Base-by-base conservation (phyloP, 1,140 invertebrate genomes). In the Cotesia glomerata region DNA sequence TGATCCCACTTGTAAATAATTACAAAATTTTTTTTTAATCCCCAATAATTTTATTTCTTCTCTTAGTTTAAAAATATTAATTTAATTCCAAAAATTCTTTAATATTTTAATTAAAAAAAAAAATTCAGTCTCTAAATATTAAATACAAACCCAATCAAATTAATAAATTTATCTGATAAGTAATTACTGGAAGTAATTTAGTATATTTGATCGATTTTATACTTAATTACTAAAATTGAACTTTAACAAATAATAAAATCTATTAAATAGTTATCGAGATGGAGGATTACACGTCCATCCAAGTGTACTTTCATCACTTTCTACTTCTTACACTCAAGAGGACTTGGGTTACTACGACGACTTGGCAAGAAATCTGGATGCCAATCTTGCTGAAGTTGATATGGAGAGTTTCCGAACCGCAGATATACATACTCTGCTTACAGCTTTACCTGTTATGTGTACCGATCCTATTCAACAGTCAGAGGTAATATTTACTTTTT, bases 401-500 rank as follows among this genome's bases (percentile, higher is more conserved):
- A 97, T 97, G 93, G 95, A 97, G 85, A 95, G 95, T 82, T 97
- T 96, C 87, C 91, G 92, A 74, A 95, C 94, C 7, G 93, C 96
- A 85, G 95, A 97, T 81, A 97, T 97, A 80, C 93, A 95, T 80
- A 94, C 93, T 71, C 88, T 96, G 78, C 89, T 96, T 58, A 92
- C 92, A 39, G 92, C 93, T 80, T 85, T 95, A 79, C 94, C 93
- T 45, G 91, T 92, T 26, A 92, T 92, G 87, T 91, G 90, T 79
- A 82, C 88, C 54, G 85, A 90, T 79, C 86, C 86, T 71, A 82
- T 90, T 84, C 84, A 87, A 81, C 84, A 84, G 77, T 86, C 85
- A 39, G 86, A 87, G 78, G 85, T 86, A 81, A 36, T 76, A 34
- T 61, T 67, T 45, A 16, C n/a, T 32, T 51, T 35, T n/a, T 74